These are phyloP conservation scores for Fragum whitleyi DNA, from an alignment of 2,888 invertebrate genomes.

Conservation along the genomic window DNA sequence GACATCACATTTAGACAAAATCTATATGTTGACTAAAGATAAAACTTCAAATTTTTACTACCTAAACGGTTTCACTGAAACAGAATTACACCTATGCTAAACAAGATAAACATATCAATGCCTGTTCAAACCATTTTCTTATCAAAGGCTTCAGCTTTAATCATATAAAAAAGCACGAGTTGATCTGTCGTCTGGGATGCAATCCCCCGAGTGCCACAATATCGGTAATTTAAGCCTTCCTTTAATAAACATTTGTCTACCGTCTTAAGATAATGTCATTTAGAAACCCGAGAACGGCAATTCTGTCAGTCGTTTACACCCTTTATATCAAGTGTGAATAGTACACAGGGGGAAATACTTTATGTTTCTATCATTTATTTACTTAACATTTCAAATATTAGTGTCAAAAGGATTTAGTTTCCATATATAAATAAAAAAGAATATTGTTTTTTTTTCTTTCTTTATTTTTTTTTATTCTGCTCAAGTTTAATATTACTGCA, in stretches of 20 bases:
- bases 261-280: not conserved
- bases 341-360: too few relatives aligned
- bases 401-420: too few relatives aligned
- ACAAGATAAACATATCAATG: not conserved
- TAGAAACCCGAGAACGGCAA: not conserved
- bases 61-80: too few relatives aligned
- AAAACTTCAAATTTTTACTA: too few relatives aligned
- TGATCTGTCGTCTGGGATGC: not conserved
- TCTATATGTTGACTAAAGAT: too few relatives aligned
- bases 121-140: not conserved
- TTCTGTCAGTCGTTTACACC: not conserved
- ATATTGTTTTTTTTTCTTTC: too few relatives aligned
- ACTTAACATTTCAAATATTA: too few relatives aligned
- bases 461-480: too few relatives aligned
- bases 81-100: not conserved
- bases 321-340: not conserved
- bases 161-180: not conserved
- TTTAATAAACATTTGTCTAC: conserved; percentile 4
- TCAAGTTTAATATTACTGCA: too few relatives aligned
- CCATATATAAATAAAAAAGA: too few relatives aligned
- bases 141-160: conserved; percentile 1
- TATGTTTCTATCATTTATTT: too few relatives aligned
- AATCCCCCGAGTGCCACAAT: conserved; percentile 4
- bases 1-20: too few relatives aligned
- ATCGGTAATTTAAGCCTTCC: not conserved